These are phyloP conservation scores for Eristalinus aeneus DNA, from an alignment of 2,888 invertebrate species.

Conservation along the genomic window DNA sequence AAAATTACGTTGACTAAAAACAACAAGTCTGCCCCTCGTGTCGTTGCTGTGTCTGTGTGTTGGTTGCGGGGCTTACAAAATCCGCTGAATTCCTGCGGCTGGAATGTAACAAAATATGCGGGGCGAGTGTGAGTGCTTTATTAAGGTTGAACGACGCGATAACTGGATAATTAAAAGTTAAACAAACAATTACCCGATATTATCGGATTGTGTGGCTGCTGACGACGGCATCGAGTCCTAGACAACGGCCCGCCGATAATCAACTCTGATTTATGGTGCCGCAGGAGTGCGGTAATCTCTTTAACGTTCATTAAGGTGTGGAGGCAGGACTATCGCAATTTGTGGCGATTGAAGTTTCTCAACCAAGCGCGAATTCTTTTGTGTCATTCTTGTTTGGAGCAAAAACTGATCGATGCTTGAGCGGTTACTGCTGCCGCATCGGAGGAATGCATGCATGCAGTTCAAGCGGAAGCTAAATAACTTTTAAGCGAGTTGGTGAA, in stretches of 20 bases:
- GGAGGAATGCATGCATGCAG: too few species aligned
- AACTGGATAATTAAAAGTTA: constrained; percentile 6
- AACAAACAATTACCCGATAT: constrained; percentile 38
- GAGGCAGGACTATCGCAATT: not conserved
- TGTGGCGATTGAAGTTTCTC: not conserved
- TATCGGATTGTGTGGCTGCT: constrained; percentile 32
- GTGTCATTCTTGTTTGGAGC: not conserved
- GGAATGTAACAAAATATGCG: not conserved
- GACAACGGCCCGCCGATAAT: constrained; percentile 48
- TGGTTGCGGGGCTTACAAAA: not conserved
- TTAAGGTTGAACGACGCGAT: not conserved
- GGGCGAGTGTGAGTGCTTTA: not conserved
- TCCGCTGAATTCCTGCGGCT: not conserved
- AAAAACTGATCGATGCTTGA: not conserved
- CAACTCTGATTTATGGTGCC: constrained; percentile 54
- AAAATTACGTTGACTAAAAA: not conserved
- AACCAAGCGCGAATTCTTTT: not conserved
- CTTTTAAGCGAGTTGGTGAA: too few species aligned
- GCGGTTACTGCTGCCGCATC: not conserved
- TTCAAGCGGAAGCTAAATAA: too few species aligned
- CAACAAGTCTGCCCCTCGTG: not conserved
- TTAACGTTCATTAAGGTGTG: constrained; percentile 14
- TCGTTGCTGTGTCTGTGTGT: not conserved
- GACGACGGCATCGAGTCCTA: not conserved
- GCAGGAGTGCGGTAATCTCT: constrained; percentile 23